These are phyloP conservation scores for Dinomys branickii DNA, from an alignment of 2,113 vertebrate species.

Conservation along the genomic window DNA sequence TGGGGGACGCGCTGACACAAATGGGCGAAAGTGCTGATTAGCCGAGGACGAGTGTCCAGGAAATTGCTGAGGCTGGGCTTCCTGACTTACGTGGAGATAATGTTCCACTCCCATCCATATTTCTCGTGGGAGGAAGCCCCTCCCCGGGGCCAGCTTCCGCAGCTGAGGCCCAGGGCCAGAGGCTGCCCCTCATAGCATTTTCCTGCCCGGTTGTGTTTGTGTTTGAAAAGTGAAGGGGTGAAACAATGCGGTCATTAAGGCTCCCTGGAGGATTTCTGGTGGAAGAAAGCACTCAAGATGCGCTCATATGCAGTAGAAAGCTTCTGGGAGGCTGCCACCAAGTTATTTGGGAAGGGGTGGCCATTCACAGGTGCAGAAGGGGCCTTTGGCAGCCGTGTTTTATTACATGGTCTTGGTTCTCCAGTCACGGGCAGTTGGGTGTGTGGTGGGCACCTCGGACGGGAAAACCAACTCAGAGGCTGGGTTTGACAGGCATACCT, in stretches of 20 bases:
- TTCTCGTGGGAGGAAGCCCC: slow-evolving; percentile 41
- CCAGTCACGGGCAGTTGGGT: neutral
- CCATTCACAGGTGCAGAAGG: neutral
- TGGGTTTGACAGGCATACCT: neutral
- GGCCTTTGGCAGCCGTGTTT: neutral
- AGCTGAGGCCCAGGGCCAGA: neutral
- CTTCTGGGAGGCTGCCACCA: neutral
- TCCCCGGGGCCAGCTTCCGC: neutral
- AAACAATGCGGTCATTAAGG: neutral
- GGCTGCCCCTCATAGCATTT: neutral
- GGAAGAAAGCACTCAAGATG: neutral
- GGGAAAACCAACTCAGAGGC: neutral
- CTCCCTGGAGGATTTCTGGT: neutral
- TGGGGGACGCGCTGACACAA: neutral
- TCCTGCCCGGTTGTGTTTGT: neutral
- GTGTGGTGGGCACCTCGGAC: neutral
- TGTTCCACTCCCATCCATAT: neutral
- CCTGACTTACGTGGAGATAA: neutral
- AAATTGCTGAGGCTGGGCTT: slow-evolving; percentile 23
- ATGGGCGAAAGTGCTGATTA: slow-evolving; percentile 56
- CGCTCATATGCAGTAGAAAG: neutral
- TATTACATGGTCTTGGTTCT: neutral
- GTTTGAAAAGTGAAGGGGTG: neutral
- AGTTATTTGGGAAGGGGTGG: neutral
- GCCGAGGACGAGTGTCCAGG: slow-evolving; percentile 2